These are phyloP conservation scores for Parapsyche elsis DNA, from an alignment of 1,140 invertebrate species.

Conservation along the genomic window DNA sequence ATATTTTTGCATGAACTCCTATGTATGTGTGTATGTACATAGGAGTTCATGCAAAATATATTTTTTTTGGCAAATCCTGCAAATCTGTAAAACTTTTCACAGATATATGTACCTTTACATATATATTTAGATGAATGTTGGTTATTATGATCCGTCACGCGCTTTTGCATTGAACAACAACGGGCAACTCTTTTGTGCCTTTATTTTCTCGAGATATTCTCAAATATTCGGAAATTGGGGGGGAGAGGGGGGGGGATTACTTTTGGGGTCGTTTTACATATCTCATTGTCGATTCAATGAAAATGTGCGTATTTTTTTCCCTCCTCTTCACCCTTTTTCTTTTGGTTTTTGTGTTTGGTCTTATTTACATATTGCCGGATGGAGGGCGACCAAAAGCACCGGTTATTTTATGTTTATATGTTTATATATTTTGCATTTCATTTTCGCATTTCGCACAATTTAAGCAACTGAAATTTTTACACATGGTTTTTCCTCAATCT, in stretches of 20 bases:
- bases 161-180: no score
- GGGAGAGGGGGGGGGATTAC: neutral
- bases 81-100: no score
- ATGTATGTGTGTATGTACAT: no score
- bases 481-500: no score
- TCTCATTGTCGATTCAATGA: slow-evolving; percentile 7
- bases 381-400: neutral
- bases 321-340: neutral
- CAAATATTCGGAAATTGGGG: neutral
- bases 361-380: slow-evolving; percentile 3
- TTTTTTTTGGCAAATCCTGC: no score
- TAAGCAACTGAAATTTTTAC: no score
- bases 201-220: neutral
- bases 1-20: no score
- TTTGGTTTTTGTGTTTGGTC: neutral
- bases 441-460: neutral
- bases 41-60: no score
- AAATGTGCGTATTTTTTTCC: neutral
- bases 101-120: no score
- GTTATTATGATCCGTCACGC: no score
- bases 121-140: no score
- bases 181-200: neutral
- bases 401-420: neutral
- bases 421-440: no score
- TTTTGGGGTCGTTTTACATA: slow-evolving; percentile 7